A percentile compares a stretch with the other conserved stretches of the same genome.
phyloP scores from a whole-genome alignment of 2,888 invertebrate genomes.

The Lordiphosa andalusiaca region DNA sequence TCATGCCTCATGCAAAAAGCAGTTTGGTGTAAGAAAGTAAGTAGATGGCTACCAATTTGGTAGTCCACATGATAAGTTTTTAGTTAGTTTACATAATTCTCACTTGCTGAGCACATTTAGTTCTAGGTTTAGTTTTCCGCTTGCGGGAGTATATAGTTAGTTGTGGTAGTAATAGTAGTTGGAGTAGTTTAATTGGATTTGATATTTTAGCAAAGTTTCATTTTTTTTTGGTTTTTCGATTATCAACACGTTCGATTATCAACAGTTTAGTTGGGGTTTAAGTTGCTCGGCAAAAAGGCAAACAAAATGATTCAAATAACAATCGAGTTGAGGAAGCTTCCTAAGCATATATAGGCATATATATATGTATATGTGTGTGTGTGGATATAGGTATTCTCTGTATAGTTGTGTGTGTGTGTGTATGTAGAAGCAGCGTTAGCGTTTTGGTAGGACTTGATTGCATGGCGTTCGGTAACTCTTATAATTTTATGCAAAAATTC shows the following conservation, averaged over 20 bases:
- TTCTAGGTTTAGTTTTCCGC: too few species aligned
- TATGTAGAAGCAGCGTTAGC: constrained; percentile 24
- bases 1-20: constrained; percentile 33
- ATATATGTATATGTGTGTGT: constrained; percentile 8
- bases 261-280: constrained; percentile 26
- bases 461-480: constrained; percentile 23
- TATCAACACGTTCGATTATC: constrained; percentile 51
- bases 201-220: neutral
- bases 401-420: constrained; percentile 4
- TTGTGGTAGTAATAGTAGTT: neutral
- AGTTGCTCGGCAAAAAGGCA: constrained; percentile 34
- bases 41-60: too few species aligned
- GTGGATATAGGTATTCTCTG: constrained; percentile 13
- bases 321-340: constrained; percentile 33
- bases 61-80: too few species aligned
- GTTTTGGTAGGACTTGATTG: constrained; percentile 17
- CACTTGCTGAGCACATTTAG: too few species aligned
- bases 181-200: neutral
- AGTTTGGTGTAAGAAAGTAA: neutral
- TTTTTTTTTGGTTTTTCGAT: constrained; percentile 28
- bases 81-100: too few species aligned
- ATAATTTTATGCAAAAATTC: constrained; percentile 25
- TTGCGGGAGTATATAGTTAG: too few species aligned
- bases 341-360: constrained; percentile 21
- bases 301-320: constrained; percentile 8